Evolutionary conservation across 2,113 vertebrate species (phyloP).

Genomic region (Cichladusa arquata): DNA sequence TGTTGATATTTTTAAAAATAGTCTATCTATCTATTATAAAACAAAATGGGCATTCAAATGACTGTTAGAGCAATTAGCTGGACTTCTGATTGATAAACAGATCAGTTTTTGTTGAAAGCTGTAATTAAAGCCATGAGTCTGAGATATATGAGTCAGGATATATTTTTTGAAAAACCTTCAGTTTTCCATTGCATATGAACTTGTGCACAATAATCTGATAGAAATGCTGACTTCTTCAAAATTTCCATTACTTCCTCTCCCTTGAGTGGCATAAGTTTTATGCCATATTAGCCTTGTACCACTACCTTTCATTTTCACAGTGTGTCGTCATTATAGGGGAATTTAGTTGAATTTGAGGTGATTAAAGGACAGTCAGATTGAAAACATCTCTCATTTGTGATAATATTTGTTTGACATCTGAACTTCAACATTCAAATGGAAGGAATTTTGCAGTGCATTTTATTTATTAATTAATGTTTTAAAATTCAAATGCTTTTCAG

Average conservation of each 20-base stretch:
- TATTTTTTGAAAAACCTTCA: neutral
- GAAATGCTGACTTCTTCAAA: neutral
- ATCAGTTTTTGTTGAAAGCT: neutral
- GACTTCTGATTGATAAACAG: neutral
- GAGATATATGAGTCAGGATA: neutral
- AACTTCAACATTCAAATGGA: neutral
- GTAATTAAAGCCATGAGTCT: neutral
- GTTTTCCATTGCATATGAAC: neutral
- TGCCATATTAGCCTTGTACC: neutral
- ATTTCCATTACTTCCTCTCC: neutral
- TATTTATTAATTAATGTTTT: neutral
- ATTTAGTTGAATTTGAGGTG: neutral
- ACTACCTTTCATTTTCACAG: neutral
- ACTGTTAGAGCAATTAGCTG: neutral
- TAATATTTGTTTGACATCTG: neutral
- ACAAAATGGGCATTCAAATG: neutral
- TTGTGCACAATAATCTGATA: neutral
- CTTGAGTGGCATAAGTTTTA: neutral
- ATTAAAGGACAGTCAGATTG: neutral
- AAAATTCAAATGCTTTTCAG: neutral
- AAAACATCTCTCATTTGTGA: neutral
- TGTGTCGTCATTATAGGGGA: accelerated
- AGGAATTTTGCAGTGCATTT: neutral
- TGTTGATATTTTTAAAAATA: neutral
- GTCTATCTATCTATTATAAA: neutral